Evolutionary conservation across 2,888 invertebrate genomes (phyloP).

Genomic region (Lasioglossum calceatum): DNA sequence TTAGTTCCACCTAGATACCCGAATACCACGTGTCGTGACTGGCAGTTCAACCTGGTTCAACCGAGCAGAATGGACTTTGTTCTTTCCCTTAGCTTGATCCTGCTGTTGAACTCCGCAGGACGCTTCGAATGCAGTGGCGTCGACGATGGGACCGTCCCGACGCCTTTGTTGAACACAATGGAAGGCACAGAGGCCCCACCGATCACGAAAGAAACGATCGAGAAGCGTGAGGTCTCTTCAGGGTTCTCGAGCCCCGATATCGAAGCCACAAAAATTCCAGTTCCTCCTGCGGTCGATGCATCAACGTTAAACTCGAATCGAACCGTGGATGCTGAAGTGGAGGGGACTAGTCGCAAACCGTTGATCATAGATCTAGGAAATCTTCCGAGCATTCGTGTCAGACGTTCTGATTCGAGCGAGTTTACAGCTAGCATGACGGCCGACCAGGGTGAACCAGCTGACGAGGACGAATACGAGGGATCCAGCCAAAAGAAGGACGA

Average conservation of each 20-base stretch:
- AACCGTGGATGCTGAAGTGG: background rate
- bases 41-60: background rate
- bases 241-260: background rate
- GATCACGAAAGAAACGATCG: background rate
- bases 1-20: slow-evolving; percentile 44
- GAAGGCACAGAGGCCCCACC: background rate
- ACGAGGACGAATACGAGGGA: background rate
- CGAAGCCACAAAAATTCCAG: background rate
- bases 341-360: background rate
- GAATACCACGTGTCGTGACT: slow-evolving; percentile 8
- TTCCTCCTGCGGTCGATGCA: background rate
- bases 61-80: slow-evolving; percentile 1
- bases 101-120: background rate
- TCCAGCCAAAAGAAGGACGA: background rate
- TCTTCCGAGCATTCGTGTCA: background rate
- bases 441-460: background rate
- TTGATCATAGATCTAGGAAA: background rate
- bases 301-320: background rate
- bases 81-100: slow-evolving; percentile 15
- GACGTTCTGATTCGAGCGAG: background rate
- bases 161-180: background rate
- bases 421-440: background rate
- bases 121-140: background rate
- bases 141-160: background rate
- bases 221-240: background rate